Evolutionary conservation across 2,113 vertebrate genomes (phyloP), one percentile per base, ranked within the genome.

Genomic region (Lonchura striata): DNA sequence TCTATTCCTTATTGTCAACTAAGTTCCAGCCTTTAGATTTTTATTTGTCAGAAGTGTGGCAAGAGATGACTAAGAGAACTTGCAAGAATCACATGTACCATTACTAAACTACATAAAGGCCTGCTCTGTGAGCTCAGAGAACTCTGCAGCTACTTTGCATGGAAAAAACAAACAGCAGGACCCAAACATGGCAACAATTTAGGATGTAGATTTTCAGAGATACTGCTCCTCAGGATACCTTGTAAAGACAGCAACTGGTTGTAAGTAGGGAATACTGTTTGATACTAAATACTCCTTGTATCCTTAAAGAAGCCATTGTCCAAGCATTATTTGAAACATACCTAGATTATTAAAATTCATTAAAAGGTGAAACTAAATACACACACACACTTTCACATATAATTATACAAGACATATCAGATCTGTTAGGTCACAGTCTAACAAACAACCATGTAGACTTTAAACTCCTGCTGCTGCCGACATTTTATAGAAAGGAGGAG

Each of bases 51-150:
- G 35, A 86, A 80, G 25, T 31, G 41, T 53, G 21, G 80, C 57
- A 93, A 92, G 64, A 95, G 76, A 90, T 95, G 82, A 95, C 90
- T 91, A 95, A 92, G 80, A 77, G 23, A 80, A 93, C 92, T 83
- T 85, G 46, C 69, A 95, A 78, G 64, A 68, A 83, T 84, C 94
- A 94, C 82, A 79, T 24, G 41, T 64, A 56, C 31, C 41, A 75
- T 71, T 92, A 80, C 69, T 61, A 53, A 63, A 92, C 83, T 86
- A 63, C 79, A 54, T 42, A 21, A 90, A 92, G 54, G 53, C 72
- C 77, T 37, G 47, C 41, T 93, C 59, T 52, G 22, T 63, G 50
- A 91, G 24, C n/a, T 24, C 30, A 90, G 46, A 72, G 42, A 84
- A 85, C n/a, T 70, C 76, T 77, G 52, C 71, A 85, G 66, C 33